Conservation (phyloP, 2,797 vertebrate genomes). For the Argentina silus region DNA sequence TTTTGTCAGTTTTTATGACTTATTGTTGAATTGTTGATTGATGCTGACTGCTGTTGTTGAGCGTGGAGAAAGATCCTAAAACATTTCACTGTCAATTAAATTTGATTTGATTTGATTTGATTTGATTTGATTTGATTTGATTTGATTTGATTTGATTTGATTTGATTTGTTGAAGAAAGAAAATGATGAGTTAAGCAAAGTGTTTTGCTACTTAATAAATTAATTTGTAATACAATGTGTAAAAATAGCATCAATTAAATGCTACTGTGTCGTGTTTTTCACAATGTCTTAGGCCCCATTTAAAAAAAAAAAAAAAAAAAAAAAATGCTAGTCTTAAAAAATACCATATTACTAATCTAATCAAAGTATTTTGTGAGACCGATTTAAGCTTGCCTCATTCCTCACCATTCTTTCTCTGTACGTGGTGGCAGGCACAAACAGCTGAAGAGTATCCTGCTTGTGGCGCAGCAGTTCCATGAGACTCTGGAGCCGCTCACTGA, state of each 20-base stretch:
- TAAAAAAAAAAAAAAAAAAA: no score
- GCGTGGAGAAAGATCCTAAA: no score
- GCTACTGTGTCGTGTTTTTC: neutral
- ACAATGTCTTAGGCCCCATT: neutral
- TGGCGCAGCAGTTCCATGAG: slow-evolving; percentile 96
- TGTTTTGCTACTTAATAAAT: neutral
- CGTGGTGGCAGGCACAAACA: slow-evolving; percentile 85
- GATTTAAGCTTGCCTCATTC: neutral
- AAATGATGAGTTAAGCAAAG: neutral
- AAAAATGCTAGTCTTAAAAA: no score
- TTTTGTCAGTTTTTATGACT: neutral
- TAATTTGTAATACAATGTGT: neutral
- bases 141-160: no score
- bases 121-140: no score
- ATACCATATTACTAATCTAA: no score
- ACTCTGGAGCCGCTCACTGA: slow-evolving; percentile 91
- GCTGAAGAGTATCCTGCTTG: slow-evolving; percentile 90
- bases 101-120: no score
- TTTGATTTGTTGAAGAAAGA: no score
- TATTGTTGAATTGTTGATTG: no score
- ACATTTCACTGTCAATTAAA: no score
- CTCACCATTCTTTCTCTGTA: neutral
- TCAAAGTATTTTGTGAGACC: no score
- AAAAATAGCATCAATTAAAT: neutral
- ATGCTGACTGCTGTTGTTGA: no score